These are phyloP conservation scores for Zele albiditarsus DNA, from an alignment of 2,888 invertebrate genomes.

Conservation along the genomic window DNA sequence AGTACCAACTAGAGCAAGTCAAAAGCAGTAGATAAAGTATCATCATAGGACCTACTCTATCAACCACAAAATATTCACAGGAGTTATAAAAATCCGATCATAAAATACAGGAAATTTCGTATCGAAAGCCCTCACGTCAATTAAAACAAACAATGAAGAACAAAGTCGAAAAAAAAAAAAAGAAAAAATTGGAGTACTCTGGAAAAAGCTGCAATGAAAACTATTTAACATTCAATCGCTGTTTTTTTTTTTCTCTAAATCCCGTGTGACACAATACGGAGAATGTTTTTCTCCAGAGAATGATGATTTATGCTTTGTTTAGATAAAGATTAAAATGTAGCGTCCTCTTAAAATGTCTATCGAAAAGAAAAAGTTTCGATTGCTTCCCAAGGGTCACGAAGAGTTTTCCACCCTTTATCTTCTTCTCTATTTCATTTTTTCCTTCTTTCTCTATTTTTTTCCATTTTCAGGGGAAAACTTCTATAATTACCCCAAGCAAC, in stretches of 20 bases:
- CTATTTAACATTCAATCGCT: not conserved
- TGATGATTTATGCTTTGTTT: slow-evolving; percentile 38
- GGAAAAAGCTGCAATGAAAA: slow-evolving; percentile 7
- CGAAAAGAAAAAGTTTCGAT: slow-evolving; percentile 27
- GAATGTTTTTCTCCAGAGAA: slow-evolving; percentile 19
- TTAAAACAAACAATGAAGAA: not conserved
- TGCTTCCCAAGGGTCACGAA: slow-evolving; percentile 1
- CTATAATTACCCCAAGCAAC: slow-evolving; percentile 39
- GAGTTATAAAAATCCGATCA: not conserved
- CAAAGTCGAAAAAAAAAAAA: not conserved
- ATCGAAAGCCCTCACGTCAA: not conserved
- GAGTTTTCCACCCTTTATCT: slow-evolving; percentile 20
- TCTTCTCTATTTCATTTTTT: not conserved
- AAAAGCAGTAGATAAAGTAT: slow-evolving; percentile 13
- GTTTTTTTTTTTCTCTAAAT: not conserved
- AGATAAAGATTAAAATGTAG: slow-evolving; percentile 34
- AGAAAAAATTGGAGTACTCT: not conserved
- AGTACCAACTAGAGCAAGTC: slow-evolving; percentile 18
- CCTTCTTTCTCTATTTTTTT: slow-evolving; percentile 25
- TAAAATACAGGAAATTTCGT: not conserved
- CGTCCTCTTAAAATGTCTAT: not conserved
- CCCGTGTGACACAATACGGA: slow-evolving; percentile 17
- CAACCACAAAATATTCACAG: not conserved
- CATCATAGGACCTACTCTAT: not conserved
- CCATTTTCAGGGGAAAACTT: slow-evolving; percentile 26